Base-by-base conservation (phyloP, 2,888 invertebrate species). In the Drosophila nigritarsus region DNA sequence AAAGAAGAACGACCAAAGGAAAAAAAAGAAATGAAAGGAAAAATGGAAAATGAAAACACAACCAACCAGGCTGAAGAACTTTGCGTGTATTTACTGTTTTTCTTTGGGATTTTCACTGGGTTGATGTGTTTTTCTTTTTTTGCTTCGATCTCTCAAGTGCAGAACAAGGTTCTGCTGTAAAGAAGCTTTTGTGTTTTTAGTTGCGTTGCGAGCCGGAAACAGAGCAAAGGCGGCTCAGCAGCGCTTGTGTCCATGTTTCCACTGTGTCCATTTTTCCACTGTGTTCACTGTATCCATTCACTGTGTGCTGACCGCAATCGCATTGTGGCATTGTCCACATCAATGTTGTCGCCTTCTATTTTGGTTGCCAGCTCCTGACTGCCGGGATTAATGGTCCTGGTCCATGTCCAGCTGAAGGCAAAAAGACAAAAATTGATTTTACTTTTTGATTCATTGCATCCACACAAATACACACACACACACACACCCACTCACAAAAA, bases 251-350 rank as follows among this genome's bases (percentile, higher is more conserved):
- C 4, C 45, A 45, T 45, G 20, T 15, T 45, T 20, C 20, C 45
- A 45, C 20, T 20, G 13, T 20, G 45, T 13, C 13, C 20, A 13
- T 13, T 54, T 20, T 20, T 20, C 20, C 20, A 13, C 20, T 54
- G 34, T 34, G 32, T 34, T 13, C n/a, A n/a, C 9, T 51, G 15
- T 34, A 24, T 24, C 24, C 45, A 24, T 15, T 45, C 45, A 20
- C 32, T 50, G 49, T 29, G 53, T 58, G 24, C 75, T 80, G 82
- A 90, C 89, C 89, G 73, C 89, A 91, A 89, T 91, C 83, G 90
- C 90, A 89, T 89, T 89, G 89, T 80, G 90, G 89, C 83, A 87
- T 78, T 90, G 89, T 89, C 68, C 88, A 79, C 76, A 84, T 90
- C 86, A 85, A 89, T 90, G 89, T 78, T 87, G 89, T 77, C 90